These are phyloP conservation scores for Hippopotamus amphibius DNA, from an alignment of 2,113 vertebrate species.

Conservation along the genomic window DNA sequence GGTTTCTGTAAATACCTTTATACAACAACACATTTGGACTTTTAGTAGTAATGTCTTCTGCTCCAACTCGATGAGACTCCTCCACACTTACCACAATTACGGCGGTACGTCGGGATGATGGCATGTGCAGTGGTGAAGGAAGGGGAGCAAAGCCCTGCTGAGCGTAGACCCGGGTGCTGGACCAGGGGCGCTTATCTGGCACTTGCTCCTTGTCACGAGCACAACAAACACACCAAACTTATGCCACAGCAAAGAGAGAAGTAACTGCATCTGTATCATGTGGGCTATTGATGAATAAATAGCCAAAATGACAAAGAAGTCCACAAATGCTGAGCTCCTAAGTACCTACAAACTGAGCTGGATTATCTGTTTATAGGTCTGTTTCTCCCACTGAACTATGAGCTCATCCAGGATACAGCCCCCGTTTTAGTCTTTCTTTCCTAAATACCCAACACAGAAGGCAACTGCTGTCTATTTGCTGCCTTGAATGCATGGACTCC, in stretches of 20 bases:
- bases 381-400: not conserved
- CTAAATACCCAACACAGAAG: not conserved
- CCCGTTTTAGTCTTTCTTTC: not conserved
- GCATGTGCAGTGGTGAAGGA: fast-evolving
- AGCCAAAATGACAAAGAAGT: not conserved
- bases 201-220: not conserved
- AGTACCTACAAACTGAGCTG: not conserved
- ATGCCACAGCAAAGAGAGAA: not conserved
- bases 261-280: not conserved
- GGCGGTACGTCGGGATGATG: fast-evolving
- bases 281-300: not conserved
- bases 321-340: not conserved
- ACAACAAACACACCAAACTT: not conserved
- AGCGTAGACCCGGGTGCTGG: not conserved
- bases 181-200: not conserved
- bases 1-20: not conserved
- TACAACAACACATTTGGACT: not conserved
- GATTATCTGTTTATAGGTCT: too few species aligned
- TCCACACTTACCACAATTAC: not conserved
- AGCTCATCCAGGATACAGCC: not conserved
- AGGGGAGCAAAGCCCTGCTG: not conserved
- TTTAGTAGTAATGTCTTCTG: not conserved
- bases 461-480: fast-evolving
- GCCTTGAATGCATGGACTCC: not conserved
- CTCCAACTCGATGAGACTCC: not conserved